These are phyloP conservation scores for Heliocidaris erythrogramma DNA, from an alignment of 35 echinoderm and acorn worm genomes.

Conservation along the genomic window DNA sequence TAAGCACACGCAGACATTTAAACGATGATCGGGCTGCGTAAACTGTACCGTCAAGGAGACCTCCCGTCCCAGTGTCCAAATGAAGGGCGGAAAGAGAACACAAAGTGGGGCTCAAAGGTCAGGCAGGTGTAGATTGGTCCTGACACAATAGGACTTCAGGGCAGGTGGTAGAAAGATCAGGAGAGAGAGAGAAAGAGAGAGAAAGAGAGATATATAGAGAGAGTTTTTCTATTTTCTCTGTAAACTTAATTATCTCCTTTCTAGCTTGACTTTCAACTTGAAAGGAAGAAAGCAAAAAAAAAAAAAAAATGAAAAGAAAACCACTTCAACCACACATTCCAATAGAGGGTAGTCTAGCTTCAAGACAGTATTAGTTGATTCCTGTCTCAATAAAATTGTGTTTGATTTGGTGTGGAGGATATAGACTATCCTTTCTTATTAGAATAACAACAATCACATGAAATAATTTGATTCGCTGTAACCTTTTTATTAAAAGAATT, in stretches of 20 bases:
- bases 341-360: not conserved
- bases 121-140: conserved; percentile 15
- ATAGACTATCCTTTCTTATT: not conserved
- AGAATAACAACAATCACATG: not conserved
- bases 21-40: not conserved
- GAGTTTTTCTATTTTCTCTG: conserved; percentile 10
- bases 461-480: not conserved
- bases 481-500: not conserved
- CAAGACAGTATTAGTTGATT: not conserved
- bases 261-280: conserved; percentile 18
- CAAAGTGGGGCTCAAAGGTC: conserved; percentile 21
- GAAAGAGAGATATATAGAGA: not conserved
- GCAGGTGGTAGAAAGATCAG: conserved; percentile 17
- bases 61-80: not conserved
- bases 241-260: conserved; percentile 24
- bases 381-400: not conserved
- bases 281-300: not conserved
- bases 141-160: conserved; percentile 9
- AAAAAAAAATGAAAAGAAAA: not conserved
- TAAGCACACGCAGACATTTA: not conserved
- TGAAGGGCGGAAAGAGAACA: conserved; percentile 23
- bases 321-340: conserved; percentile 1
- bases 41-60: conserved; percentile 31
- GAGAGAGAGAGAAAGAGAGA: not conserved
- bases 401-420: not conserved